phyloP scores from a whole-genome alignment of 2,888 invertebrate species.

The Noctua fimbriata region DNA sequence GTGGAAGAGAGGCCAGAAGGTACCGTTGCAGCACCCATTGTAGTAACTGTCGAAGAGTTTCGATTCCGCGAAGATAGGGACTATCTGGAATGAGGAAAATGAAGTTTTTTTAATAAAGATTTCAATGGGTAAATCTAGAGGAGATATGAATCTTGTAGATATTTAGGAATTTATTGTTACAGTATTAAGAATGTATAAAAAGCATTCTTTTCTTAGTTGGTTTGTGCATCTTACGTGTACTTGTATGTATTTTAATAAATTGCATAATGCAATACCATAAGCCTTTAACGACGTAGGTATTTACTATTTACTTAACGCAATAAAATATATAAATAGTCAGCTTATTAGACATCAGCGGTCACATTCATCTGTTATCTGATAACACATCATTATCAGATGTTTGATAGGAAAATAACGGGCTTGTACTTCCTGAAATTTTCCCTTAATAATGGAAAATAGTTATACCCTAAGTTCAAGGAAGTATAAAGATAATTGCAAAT shows the following conservation, averaged over 20 bases:
- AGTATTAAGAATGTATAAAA: background rate
- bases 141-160: background rate
- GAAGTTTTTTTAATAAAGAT: background rate
- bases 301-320: slow-evolving; percentile 24
- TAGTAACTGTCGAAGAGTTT: slow-evolving; percentile 96
- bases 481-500: slow-evolving; percentile 13
- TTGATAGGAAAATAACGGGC: slow-evolving; percentile 61
- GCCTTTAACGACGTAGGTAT: slow-evolving; percentile 30
- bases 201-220: background rate
- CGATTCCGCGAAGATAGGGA: slow-evolving; percentile 94
- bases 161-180: background rate
- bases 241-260: slow-evolving; percentile 14
- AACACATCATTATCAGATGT: slow-evolving; percentile 68
- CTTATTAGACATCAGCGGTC: slow-evolving; percentile 29
- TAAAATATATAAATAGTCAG: slow-evolving; percentile 22
- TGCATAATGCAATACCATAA: slow-evolving; percentile 7
- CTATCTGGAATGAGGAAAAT: slow-evolving; percentile 90
- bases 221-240: background rate
- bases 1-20: slow-evolving; percentile 97
- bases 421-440: slow-evolving; percentile 48
- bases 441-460: slow-evolving; percentile 19
- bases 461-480: background rate
- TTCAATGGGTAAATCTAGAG: background rate
- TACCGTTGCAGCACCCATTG: slow-evolving; percentile 97
- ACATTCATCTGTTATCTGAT: slow-evolving; percentile 63